Percentiles rank a stretch among this genome's conserved stretches.
Conservation (phyloP, 2,797 vertebrate genomes). For the Tokudaia tokunoshimensis region DNA sequence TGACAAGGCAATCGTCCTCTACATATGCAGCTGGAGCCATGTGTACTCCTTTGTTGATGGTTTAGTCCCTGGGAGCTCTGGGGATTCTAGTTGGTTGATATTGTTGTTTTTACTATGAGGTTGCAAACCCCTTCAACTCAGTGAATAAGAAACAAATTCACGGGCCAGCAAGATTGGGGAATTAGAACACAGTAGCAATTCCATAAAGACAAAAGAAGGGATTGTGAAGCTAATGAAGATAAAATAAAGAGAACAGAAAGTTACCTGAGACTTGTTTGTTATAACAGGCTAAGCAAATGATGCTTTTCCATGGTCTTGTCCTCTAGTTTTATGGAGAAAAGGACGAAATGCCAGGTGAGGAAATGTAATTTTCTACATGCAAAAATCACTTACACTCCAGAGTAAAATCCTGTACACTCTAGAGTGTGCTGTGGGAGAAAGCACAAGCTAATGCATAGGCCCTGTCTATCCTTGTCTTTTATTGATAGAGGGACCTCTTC, state of each 20-base stretch:
- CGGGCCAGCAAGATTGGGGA: neutral
- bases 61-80: too few relatives aligned
- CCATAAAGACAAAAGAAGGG: neutral
- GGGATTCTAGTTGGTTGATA: too few relatives aligned
- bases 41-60: too few relatives aligned
- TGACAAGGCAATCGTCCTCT: too few relatives aligned
- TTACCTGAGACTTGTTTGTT: neutral
- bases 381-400: neutral
- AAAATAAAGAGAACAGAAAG: neutral
- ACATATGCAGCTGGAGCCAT: too few relatives aligned
- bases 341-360: neutral
- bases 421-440: neutral
- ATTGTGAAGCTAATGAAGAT: neutral
- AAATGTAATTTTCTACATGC: neutral
- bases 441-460: neutral
- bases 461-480: neutral
- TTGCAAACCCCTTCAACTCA: too few relatives aligned
- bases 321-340: conserved; percentile 32
- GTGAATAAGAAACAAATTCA: neutral
- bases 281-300: neutral
- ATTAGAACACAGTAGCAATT: neutral
- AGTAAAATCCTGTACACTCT: neutral
- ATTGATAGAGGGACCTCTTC: neutral
- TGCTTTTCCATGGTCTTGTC: neutral
- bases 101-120: too few relatives aligned